Evolutionary conservation across 2,797 vertebrate genomes (phyloP).

Genomic region (Coreius guichenoti): DNA sequence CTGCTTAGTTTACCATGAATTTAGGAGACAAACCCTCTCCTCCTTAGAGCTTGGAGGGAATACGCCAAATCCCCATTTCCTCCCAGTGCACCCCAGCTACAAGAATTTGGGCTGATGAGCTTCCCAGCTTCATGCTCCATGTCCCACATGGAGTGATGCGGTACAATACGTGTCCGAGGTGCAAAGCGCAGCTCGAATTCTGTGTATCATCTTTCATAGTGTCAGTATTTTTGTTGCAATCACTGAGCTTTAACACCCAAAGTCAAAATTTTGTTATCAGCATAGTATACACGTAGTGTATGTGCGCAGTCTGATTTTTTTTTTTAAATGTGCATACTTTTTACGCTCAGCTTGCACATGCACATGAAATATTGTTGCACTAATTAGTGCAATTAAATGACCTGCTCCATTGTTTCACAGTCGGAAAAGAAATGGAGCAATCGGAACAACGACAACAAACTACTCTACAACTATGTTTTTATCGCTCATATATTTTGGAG

Average conservation of each 20-base stretch:
- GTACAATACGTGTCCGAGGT: conserved; percentile 3
- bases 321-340: neutral
- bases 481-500: neutral
- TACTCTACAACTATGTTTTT: neutral
- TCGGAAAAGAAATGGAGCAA: neutral
- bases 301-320: neutral
- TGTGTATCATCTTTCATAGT: neutral
- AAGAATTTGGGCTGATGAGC: conserved; percentile 56
- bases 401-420: neutral
- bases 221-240: neutral
- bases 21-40: conserved; percentile 43
- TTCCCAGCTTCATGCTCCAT: conserved; percentile 53
- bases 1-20: conserved; percentile 45
- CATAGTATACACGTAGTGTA: neutral
- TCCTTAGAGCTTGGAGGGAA: conserved; percentile 47
- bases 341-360: neutral
- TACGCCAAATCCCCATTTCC: conserved; percentile 49
- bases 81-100: conserved; percentile 43
- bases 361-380: neutral
- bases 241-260: neutral
- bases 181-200: neutral
- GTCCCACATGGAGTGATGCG: conserved; percentile 44
- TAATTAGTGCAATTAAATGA: neutral
- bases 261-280: neutral
- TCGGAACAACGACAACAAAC: neutral